Evolutionary conservation across 2,888 invertebrate species (phyloP).

Genomic region (Scaptomyza polygonia): DNA sequence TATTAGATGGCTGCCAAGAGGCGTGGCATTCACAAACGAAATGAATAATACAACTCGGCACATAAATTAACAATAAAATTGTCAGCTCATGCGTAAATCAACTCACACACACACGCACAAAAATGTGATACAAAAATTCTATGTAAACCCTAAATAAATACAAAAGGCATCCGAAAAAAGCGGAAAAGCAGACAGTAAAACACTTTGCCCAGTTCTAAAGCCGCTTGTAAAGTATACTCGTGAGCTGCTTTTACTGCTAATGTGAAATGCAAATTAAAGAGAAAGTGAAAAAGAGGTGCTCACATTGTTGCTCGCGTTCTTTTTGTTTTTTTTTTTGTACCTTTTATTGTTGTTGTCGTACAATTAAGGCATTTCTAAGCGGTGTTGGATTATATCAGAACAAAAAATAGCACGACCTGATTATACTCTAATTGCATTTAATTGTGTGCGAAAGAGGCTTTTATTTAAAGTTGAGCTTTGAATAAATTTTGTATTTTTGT

Average conservation of each 20-base stretch:
- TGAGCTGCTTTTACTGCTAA: slow-evolving; percentile 58
- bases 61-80: slow-evolving; percentile 72
- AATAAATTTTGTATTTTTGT: too few relatives aligned
- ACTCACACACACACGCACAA: slow-evolving; percentile 7
- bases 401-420: slow-evolving; percentile 11
- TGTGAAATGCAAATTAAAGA: slow-evolving; percentile 61
- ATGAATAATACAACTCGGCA: slow-evolving; percentile 27
- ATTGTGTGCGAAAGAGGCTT: background rate
- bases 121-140: slow-evolving; percentile 20
- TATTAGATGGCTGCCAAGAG: slow-evolving; percentile 31
- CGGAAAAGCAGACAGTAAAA: slow-evolving; percentile 41
- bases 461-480: background rate
- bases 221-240: slow-evolving; percentile 59
- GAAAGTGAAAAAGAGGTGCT: slow-evolving; percentile 24
- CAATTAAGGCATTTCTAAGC: slow-evolving; percentile 50
- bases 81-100: slow-evolving; percentile 67
- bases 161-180: slow-evolving; percentile 22
- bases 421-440: slow-evolving; percentile 16
- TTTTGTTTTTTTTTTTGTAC: too few relatives aligned
- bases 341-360: slow-evolving; percentile 31
- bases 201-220: slow-evolving; percentile 57
- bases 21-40: slow-evolving; percentile 23
- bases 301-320: slow-evolving; percentile 22
- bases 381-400: slow-evolving; percentile 17
- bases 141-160: slow-evolving; percentile 59